These are phyloP conservation scores for Seira sanloemensis DNA, from an alignment of 2,888 invertebrate species.

Conservation along the genomic window DNA sequence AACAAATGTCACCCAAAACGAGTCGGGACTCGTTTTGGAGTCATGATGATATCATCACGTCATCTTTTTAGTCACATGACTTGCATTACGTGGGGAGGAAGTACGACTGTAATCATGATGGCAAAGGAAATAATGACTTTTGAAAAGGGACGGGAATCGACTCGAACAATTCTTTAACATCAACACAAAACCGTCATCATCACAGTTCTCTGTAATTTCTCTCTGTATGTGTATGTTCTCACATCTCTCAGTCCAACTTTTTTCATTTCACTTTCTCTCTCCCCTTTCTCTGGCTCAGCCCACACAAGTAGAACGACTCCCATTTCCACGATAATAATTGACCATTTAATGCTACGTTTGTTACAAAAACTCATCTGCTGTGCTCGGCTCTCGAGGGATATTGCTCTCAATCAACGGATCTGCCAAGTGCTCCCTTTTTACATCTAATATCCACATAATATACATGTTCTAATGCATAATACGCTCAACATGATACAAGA, in stretches of 20 bases:
- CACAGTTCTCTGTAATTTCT: slow-evolving; percentile 37
- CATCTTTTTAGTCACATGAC: slow-evolving; percentile 24
- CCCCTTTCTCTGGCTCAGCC: slow-evolving; percentile 7
- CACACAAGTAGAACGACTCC: slow-evolving; percentile 39
- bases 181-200: slow-evolving; percentile 48
- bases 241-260: slow-evolving; percentile 29
- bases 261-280: neutral
- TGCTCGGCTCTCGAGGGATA: slow-evolving; percentile 63
- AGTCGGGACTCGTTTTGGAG: slow-evolving; percentile 7
- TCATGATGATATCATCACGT: slow-evolving; percentile 14
- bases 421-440: slow-evolving; percentile 60
- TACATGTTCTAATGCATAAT: slow-evolving; percentile 14
- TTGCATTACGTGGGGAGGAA: slow-evolving; percentile 18
- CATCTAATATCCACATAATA: slow-evolving; percentile 51
- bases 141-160: slow-evolving; percentile 52
- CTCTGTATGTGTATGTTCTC: too few relatives aligned
- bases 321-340: slow-evolving; percentile 61
- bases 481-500: slow-evolving; percentile 4
- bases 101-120: slow-evolving; percentile 31
- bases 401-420: slow-evolving; percentile 64
- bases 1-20: slow-evolving; percentile 25
- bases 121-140: slow-evolving; percentile 56
- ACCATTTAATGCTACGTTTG: slow-evolving; percentile 66
- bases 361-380: slow-evolving; percentile 65
- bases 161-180: slow-evolving; percentile 49